These are phyloP conservation scores for Heliconius hewitsoni DNA, from an alignment of 1,140 invertebrate species.

Conservation along the genomic window DNA sequence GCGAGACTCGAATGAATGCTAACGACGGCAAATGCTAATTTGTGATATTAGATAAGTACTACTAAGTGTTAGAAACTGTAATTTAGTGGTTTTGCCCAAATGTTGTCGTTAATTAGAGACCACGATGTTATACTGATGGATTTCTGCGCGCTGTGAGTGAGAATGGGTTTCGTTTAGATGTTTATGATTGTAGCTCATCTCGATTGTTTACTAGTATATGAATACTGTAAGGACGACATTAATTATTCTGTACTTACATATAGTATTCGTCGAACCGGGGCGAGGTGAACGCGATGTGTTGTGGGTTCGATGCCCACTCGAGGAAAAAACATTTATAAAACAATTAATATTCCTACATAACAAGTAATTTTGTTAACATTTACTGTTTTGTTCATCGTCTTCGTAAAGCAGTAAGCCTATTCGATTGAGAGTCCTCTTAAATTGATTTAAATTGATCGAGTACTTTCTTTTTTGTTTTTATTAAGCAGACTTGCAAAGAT, in stretches of 20 bases:
- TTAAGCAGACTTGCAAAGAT: background rate
- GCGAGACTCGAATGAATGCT: slow-evolving; percentile 37
- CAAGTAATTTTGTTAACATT: too few species aligned
- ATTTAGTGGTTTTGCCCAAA: slow-evolving; percentile 42
- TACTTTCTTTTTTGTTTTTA: too few species aligned
- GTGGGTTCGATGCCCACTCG: too few species aligned
- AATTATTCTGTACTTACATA: background rate
- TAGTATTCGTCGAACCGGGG: too few species aligned
- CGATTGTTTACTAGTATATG: background rate
- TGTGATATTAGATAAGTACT: slow-evolving; percentile 43
- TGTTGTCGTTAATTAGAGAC: slow-evolving; percentile 39
- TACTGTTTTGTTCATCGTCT: too few species aligned
- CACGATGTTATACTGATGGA: slow-evolving; percentile 12
- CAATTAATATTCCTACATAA: too few species aligned
- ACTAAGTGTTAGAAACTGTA: slow-evolving; percentile 44
- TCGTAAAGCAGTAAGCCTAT: too few species aligned
- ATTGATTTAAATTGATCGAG: too few species aligned
- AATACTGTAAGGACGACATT: background rate
- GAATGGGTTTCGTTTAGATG: background rate
- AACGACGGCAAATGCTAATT: slow-evolving; percentile 42
- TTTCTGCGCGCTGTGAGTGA: slow-evolving; percentile 16
- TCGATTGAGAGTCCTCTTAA: too few species aligned
- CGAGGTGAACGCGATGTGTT: too few species aligned
- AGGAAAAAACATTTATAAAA: too few species aligned
- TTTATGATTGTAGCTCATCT: background rate